Base-by-base conservation (phyloP, 2,113 vertebrate species). In the Rhizomys pruinosus region DNA sequence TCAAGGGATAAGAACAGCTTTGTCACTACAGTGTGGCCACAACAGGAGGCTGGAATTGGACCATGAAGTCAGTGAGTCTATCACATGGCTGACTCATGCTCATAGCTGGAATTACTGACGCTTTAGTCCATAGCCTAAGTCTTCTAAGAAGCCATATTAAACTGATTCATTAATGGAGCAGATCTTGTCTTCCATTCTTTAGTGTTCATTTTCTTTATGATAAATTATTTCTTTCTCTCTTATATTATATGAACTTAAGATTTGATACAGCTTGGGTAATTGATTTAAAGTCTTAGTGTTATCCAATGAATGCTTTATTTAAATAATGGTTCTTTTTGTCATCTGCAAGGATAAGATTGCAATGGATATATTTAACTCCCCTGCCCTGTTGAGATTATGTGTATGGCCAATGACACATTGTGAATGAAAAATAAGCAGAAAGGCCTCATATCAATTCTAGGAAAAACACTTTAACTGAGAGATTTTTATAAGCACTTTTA, bases 271-370 rank as follows among this genome's bases (percentile, higher is more conserved):
- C 39, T 59, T 88, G 72, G 47, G 32, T 10, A 59, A 76, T 44
- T 71, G 11, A 29, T 72, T 61, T 93, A 91, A 89, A 94, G n/a
- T 13, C 55, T 85, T 32, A 73, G 71, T n/a, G n/a, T 63, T 78
- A 73, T 1, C 13, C 27, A 80, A 32, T 2, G 25, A 57, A 12
- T 20, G 39, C 89, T 84, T 69, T 57, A 77, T 77, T 77, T 80
- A 81, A 71, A 6, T 25, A 61, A 0, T 69, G 7, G 17, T 84
- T 85, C 23, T 12, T 72, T 89, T 90, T 59, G 61, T 32, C 32
- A 76, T 64, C 8, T 68, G 1, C 86, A 77, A 55, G 72, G 52
- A 89, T 8, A 68, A 66, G 34, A 55, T 19, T 63, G 0, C 3
- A 66, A 69, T 11, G 32, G 68, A 42, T 7, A 7, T 15, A 69